These are phyloP conservation scores for Tetranychus truncatus DNA, from an alignment of 2,888 invertebrate species.

Conservation along the genomic window DNA sequence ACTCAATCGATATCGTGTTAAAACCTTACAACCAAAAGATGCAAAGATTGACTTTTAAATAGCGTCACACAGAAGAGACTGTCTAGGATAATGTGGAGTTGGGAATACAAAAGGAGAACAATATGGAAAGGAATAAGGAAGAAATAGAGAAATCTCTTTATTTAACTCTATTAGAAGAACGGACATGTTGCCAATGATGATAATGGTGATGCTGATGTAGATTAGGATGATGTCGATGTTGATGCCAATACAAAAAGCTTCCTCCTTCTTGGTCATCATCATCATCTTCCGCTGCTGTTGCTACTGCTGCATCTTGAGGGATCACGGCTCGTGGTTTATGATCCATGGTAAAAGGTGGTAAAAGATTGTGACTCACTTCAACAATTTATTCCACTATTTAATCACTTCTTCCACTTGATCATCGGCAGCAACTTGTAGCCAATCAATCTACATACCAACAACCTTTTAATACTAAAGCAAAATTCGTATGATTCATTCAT, in stretches of 20 bases:
- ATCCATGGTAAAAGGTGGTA: background rate
- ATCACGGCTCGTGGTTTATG: conserved; percentile 1
- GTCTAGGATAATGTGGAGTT: background rate
- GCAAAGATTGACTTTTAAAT: background rate
- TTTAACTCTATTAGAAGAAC: background rate
- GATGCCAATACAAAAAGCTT: background rate
- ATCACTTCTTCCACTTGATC: background rate
- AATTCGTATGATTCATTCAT: no score
- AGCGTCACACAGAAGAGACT: background rate
- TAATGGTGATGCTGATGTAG: background rate
- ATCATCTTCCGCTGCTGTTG: background rate
- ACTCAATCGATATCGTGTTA: background rate
- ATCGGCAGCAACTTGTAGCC: background rate
- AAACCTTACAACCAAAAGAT: background rate
- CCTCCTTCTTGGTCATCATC: background rate
- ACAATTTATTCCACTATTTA: background rate
- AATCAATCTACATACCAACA: background rate
- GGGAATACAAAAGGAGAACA: background rate
- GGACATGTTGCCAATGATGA: background rate
- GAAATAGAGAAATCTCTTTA: background rate
- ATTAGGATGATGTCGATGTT: background rate
- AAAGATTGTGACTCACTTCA: background rate
- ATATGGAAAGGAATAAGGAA: background rate
- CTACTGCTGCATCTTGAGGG: no score
- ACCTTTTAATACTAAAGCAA: background rate